A percentile compares a stretch with the other conserved stretches of the same genome.
Evolutionary conservation across 2,113 vertebrate genomes (phyloP).

Genomic region (Coracopsis vasa): DNA sequence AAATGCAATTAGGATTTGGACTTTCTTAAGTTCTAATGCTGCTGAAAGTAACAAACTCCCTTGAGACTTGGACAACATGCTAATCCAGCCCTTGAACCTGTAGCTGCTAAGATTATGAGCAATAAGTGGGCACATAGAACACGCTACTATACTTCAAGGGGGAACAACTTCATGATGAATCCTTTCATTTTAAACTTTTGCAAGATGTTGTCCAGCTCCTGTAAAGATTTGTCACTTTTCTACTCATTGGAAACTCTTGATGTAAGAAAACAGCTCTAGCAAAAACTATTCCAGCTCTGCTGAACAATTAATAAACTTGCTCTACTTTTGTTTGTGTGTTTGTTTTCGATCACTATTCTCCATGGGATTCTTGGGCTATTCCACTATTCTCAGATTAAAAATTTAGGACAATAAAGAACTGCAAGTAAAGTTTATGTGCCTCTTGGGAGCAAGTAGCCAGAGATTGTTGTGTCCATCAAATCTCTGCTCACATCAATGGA

Average conservation of each 20-base stretch:
- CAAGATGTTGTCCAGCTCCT: constrained; percentile 8
- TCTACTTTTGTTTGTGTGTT: not conserved
- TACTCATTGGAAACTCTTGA: constrained; percentile 18
- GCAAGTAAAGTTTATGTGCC: constrained; percentile 58
- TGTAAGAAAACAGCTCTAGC: not conserved
- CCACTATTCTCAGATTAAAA: constrained; percentile 48
- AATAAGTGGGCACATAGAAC: not conserved
- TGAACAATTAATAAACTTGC: constrained; percentile 43
- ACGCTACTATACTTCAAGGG: not conserved
- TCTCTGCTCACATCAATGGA: constrained; percentile 43
- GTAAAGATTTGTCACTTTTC: constrained; percentile 43
- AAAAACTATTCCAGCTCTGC: not conserved
- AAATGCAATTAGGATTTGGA: not conserved
- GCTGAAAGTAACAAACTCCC: not conserved
- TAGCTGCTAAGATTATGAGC: not conserved
- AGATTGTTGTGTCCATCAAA: constrained; percentile 68
- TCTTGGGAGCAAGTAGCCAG: constrained; percentile 48
- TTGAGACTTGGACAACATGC: not conserved
- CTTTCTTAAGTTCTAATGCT: not conserved
- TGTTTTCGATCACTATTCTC: not conserved
- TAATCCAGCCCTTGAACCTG: not conserved
- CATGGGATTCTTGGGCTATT: not conserved
- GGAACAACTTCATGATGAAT: not conserved
- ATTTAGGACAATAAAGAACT: constrained; percentile 64
- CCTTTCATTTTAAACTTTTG: constrained; percentile 45